These are phyloP conservation scores for Scomber scombrus DNA, from an alignment of 2,113 vertebrate genomes.

Conservation along the genomic window DNA sequence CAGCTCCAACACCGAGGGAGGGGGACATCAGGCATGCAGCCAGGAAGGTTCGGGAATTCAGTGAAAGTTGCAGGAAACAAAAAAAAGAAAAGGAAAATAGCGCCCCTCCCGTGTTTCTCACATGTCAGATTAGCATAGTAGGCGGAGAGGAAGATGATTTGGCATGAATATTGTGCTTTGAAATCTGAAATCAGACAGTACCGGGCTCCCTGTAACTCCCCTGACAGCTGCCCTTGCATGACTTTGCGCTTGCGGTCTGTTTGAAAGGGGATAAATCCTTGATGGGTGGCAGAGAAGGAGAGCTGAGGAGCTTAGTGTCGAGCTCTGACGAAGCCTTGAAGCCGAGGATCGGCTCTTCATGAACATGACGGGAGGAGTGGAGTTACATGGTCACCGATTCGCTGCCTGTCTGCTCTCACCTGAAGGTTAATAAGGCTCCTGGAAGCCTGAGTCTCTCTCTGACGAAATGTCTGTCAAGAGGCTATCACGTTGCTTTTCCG, in stretches of 20 bases:
- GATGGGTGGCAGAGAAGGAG: conserved; percentile 68
- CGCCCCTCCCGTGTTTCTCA: conserved; percentile 44
- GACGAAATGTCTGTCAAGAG: background rate
- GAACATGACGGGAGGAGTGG: conserved; percentile 61
- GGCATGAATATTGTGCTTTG: conserved; percentile 66
- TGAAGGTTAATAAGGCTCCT: conserved; percentile 24
- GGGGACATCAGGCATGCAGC: background rate
- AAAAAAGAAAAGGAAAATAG: background rate
- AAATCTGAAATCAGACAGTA: conserved; percentile 63
- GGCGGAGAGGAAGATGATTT: conserved; percentile 59
- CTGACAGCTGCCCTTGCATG: conserved; percentile 73
- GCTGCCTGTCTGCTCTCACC: conserved; percentile 41
- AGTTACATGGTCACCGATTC: conserved; percentile 41
- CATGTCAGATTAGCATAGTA: conserved; percentile 72
- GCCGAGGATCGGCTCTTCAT: conserved; percentile 38
- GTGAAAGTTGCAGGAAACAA: background rate
- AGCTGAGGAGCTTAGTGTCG: conserved; percentile 71
- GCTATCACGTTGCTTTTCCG: conserved; percentile 19
- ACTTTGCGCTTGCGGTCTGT: conserved; percentile 72
- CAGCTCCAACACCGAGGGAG: background rate
- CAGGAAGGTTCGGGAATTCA: conserved; percentile 31
- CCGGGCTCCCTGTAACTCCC: conserved; percentile 44
- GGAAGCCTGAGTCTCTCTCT: background rate
- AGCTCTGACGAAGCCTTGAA: conserved; percentile 58
- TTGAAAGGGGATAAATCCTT: conserved; percentile 71